Conservation (phyloP, 2,888 invertebrate species). For the Euproctis similis region DNA sequence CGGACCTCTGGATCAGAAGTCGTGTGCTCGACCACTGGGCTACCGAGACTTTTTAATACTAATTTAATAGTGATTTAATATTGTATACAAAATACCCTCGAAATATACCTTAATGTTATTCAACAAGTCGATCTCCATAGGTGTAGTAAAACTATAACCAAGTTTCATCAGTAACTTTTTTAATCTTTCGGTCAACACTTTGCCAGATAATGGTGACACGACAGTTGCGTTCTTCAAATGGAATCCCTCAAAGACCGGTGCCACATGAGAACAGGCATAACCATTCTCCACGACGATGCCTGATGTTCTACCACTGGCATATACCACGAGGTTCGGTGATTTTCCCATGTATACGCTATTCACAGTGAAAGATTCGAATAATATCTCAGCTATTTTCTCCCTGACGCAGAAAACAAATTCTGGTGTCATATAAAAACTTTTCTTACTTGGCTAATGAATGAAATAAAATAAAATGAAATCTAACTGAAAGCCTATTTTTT, state of each 20-base stretch:
- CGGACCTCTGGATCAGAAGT: too few species aligned
- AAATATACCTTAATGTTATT: conserved; percentile 91
- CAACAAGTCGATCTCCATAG: conserved; percentile 90
- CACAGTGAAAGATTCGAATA: conserved; percentile 77
- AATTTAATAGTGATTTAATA: too few species aligned
- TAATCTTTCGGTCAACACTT: conserved; percentile 85
- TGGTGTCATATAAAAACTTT: too few species aligned
- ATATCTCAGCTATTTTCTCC: conserved; percentile 76
- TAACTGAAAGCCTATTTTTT: too few species aligned
- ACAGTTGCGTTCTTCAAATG: conserved; percentile 88
- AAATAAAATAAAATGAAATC: too few species aligned
- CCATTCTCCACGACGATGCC: conserved; percentile 73
- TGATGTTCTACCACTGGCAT: conserved; percentile 69
- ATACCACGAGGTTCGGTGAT: conserved; percentile 59
- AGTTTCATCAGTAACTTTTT: conserved; percentile 88
- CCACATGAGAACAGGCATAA: conserved; percentile 57
- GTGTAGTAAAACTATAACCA: conserved; percentile 92
- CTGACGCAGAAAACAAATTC: too few species aligned
- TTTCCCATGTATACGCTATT: conserved; percentile 62
- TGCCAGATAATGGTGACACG: conserved; percentile 88
- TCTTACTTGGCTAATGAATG: too few species aligned
- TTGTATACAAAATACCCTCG: too few species aligned
- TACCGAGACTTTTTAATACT: too few species aligned
- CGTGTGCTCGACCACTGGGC: too few species aligned
- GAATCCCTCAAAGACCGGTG: conserved; percentile 79